Conservation (phyloP, 2,888 invertebrate genomes). For the Xestia ashworthii region DNA sequence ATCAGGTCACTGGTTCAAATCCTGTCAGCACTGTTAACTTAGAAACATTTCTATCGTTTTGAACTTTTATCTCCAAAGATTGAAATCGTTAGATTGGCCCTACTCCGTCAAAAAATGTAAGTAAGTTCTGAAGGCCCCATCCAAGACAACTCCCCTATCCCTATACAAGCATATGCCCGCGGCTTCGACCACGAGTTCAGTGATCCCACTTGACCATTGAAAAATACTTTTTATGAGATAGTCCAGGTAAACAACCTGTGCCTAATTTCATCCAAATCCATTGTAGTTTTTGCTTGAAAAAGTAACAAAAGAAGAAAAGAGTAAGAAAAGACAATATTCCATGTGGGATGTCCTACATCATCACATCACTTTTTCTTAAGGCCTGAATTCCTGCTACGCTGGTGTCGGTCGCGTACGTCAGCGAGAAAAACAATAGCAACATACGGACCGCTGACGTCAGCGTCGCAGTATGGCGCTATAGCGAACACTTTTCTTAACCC, state of each 20-base stretch:
- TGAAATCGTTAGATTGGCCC: background rate
- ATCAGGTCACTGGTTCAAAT: background rate
- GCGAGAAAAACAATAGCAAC: too few relatives aligned
- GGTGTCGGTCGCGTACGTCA: too few relatives aligned
- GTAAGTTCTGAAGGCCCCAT: background rate
- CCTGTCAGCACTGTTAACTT: background rate
- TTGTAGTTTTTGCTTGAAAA: background rate
- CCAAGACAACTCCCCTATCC: background rate
- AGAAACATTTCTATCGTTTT: background rate
- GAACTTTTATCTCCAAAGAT: background rate
- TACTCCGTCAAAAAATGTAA: background rate
- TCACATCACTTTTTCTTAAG: background rate
- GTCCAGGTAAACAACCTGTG: too few relatives aligned
- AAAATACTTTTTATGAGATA: too few relatives aligned
- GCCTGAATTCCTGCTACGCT: too few relatives aligned
- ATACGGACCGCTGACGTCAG: too few relatives aligned
- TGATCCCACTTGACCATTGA: background rate
- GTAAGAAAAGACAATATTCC: background rate
- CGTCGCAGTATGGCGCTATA: background rate
- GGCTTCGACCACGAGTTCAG: background rate
- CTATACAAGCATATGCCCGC: background rate
- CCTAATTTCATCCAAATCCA: too few relatives aligned
- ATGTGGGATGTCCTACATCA: background rate
- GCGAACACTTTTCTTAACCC: background rate
- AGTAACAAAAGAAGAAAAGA: background rate